phyloP scores from a whole-genome alignment of 1,140 invertebrate genomes.

The Rhyacophila brunnea region DNA sequence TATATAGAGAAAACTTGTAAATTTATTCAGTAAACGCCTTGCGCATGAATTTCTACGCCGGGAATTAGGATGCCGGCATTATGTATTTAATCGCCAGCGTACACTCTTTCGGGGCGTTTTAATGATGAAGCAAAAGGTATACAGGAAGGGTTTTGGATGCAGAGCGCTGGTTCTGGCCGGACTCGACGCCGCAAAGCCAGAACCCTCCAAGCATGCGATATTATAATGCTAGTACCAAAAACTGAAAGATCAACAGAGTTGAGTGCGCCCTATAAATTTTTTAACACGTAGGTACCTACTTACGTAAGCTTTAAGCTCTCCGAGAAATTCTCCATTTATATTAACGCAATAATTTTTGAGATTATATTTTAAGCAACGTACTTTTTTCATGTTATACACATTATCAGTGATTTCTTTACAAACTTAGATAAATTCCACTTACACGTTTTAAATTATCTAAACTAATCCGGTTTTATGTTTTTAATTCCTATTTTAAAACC shows the following conservation, averaged over 20 bases:
- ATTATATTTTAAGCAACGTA: too few species aligned
- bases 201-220: too few species aligned
- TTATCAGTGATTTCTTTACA: too few species aligned
- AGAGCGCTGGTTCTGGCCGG: background rate
- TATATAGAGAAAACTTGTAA: slow-evolving; percentile 6
- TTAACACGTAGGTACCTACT: too few species aligned
- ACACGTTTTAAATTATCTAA: too few species aligned
- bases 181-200: too few species aligned
- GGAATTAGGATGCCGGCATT: slow-evolving; percentile 10
- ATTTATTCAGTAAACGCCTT: slow-evolving; percentile 4
- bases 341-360: too few species aligned
- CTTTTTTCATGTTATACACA: too few species aligned
- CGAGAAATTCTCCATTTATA: too few species aligned
- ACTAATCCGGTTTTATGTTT: too few species aligned
- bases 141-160: background rate
- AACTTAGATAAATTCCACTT: too few species aligned
- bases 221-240: background rate
- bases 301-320: background rate
- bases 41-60: slow-evolving; percentile 6
- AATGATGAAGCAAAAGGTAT: slow-evolving; percentile 1
- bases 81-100: slow-evolving; percentile 9
- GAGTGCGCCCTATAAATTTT: background rate
- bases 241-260: slow-evolving; percentile 9
- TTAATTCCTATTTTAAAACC: too few species aligned
- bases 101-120: slow-evolving; percentile 4